Evolutionary conservation across 2,888 invertebrate genomes (phyloP).

Genomic region (Cryptophagus acutangulus): DNA sequence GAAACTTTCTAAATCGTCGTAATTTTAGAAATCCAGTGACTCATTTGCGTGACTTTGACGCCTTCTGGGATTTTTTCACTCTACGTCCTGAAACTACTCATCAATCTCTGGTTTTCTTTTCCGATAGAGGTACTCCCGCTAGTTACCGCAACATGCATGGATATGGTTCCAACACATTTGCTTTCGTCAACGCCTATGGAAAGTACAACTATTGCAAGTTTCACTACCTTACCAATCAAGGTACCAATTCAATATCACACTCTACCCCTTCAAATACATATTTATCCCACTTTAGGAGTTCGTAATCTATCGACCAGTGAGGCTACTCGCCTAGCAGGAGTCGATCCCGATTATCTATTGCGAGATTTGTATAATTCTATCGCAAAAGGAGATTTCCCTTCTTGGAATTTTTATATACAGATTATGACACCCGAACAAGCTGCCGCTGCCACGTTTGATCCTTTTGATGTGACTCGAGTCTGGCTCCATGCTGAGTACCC

Average conservation of each 20-base stretch:
- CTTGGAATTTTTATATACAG: conserved; percentile 81
- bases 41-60: conserved; percentile 84
- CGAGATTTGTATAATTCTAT: conserved; percentile 90
- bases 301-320: conserved; percentile 66
- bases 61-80: conserved; percentile 94
- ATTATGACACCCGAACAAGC: conserved; percentile 86
- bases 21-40: conserved; percentile 77
- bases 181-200: conserved; percentile 73
- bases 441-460: conserved; percentile 73
- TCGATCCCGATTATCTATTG: conserved; percentile 84
- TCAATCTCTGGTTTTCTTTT: conserved; percentile 80
- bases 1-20: not conserved
- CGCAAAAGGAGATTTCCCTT: conserved; percentile 63
- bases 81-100: conserved; percentile 83
- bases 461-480: conserved; percentile 89
- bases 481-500: conserved; percentile 89
- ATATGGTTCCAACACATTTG: conserved; percentile 91
- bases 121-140: conserved; percentile 90
- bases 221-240: conserved; percentile 87
- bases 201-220: conserved; percentile 80
- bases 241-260: conserved; percentile 36
- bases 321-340: conserved; percentile 64
- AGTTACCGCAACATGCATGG: conserved; percentile 72
- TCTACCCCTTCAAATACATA: not conserved
- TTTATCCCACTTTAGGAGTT: conserved; percentile 51